Evolutionary conservation across 2,113 vertebrate genomes (phyloP).

Genomic region (Parus major): DNA sequence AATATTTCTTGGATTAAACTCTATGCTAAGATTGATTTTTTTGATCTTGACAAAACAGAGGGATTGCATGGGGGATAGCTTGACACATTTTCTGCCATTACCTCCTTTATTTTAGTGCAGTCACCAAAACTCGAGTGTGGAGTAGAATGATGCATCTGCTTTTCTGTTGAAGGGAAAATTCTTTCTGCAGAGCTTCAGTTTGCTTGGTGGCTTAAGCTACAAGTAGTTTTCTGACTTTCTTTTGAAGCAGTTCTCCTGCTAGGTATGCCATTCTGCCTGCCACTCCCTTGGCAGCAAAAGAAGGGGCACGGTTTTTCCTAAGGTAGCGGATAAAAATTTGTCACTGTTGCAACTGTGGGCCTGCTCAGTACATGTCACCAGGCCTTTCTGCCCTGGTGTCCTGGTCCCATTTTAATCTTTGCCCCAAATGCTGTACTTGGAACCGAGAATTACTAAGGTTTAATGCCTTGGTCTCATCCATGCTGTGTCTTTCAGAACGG

Average conservation of each 20-base stretch:
- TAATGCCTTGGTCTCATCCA: rapidly evolving
- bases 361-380: not conserved
- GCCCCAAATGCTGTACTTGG: not conserved
- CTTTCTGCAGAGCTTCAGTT: not conserved
- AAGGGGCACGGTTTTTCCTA: not conserved
- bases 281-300: rapidly evolving
- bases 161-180: not conserved
- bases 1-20: not conserved
- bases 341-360: not conserved
- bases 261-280: not conserved
- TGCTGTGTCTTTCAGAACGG: not conserved
- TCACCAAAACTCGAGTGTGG: not conserved
- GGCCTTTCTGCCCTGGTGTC: not conserved
- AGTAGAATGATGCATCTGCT: not conserved
- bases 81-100: not conserved
- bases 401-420: not conserved
- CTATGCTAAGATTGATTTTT: not conserved
- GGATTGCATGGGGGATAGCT: not conserved
- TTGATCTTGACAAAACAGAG: not conserved
- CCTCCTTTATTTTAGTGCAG: not conserved
- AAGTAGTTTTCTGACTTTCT: not conserved
- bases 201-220: not conserved
- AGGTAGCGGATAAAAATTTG: rapidly evolving
- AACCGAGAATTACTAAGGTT: not conserved
- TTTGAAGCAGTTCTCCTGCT: not conserved